Evolutionary conservation across 1,140 invertebrate genomes (phyloP).

Genomic region (Drosophila murphyi): DNA sequence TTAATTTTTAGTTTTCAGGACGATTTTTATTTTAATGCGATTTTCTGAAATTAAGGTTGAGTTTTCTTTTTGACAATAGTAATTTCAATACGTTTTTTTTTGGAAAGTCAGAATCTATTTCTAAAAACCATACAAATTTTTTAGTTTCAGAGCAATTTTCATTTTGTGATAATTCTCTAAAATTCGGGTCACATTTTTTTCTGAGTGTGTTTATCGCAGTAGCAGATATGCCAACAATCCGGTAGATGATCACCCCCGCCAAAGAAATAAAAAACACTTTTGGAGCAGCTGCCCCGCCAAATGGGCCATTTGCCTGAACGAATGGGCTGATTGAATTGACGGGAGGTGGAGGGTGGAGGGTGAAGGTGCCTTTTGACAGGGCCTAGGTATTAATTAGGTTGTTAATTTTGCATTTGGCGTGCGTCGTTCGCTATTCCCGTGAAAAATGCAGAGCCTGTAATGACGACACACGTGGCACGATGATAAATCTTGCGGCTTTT

Average conservation of each 20-base stretch:
- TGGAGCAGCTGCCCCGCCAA: constrained; percentile 47
- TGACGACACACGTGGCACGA: constrained; percentile 64
- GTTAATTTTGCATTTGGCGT: constrained; percentile 81
- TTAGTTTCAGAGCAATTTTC: no score
- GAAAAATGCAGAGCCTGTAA: constrained; percentile 54
- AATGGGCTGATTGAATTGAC: constrained; percentile 8
- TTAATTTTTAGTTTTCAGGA: no score
- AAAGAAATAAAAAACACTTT: constrained; percentile 3
- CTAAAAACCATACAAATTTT: no score
- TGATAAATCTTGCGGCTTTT: constrained; percentile 76
- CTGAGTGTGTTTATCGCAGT: no score
- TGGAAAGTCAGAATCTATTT: no score
- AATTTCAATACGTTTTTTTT: no score
- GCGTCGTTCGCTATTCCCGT: constrained; percentile 75
- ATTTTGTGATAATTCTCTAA: no score
- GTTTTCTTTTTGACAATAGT: no score
- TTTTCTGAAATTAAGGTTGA: no score
- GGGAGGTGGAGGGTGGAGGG: constrained; percentile 35
- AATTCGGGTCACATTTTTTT: no score
- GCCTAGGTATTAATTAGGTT: constrained; percentile 78
- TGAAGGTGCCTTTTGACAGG: constrained; percentile 40
- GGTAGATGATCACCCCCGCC: neutral
- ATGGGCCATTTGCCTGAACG: constrained; percentile 17
- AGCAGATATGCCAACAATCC: constrained; percentile 29
- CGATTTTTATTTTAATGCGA: no score